phyloP scores from a whole-genome alignment of 2,797 vertebrate species.

The Leuciscus waleckii region DNA sequence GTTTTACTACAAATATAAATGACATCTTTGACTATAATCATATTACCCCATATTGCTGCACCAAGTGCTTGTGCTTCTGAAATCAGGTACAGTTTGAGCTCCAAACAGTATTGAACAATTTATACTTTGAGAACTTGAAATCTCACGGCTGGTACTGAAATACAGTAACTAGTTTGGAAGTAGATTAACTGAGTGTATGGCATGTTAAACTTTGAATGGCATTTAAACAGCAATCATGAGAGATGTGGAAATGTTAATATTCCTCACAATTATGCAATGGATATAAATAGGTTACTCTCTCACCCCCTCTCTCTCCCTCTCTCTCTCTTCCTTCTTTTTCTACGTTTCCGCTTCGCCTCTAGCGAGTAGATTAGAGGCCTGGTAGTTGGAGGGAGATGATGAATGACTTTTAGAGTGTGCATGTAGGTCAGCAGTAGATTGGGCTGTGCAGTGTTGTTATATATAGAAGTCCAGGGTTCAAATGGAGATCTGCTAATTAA shows the following conservation, averaged over 20 bases:
- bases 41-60: conserved; percentile 47
- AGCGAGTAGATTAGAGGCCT: conserved; percentile 75
- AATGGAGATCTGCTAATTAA: conserved; percentile 59
- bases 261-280: conserved; percentile 55
- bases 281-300: conserved; percentile 53
- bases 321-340: conserved; percentile 47
- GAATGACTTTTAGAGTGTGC: conserved; percentile 66
- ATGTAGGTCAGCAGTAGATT: conserved; percentile 67
- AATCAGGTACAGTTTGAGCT: conserved; percentile 51
- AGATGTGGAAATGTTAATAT: conserved; percentile 39
- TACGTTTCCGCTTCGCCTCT: conserved; percentile 60
- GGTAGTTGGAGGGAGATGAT: conserved; percentile 74
- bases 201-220: conserved; percentile 43
- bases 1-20: conserved; percentile 34
- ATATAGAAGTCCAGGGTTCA: conserved; percentile 67
- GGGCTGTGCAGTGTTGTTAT: conserved; percentile 65
- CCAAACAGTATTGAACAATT: conserved; percentile 35
- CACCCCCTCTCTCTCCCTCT: conserved; percentile 26
- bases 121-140: conserved; percentile 30
- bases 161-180: conserved; percentile 20
- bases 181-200: conserved; percentile 2
- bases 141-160: conserved; percentile 35
- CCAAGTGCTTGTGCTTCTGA: conserved; percentile 62
- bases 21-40: conserved; percentile 28
- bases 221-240: conserved; percentile 30